phyloP scores from a whole-genome alignment of 2,797 vertebrate genomes.

The Sebastes kiyomatsui region DNA sequence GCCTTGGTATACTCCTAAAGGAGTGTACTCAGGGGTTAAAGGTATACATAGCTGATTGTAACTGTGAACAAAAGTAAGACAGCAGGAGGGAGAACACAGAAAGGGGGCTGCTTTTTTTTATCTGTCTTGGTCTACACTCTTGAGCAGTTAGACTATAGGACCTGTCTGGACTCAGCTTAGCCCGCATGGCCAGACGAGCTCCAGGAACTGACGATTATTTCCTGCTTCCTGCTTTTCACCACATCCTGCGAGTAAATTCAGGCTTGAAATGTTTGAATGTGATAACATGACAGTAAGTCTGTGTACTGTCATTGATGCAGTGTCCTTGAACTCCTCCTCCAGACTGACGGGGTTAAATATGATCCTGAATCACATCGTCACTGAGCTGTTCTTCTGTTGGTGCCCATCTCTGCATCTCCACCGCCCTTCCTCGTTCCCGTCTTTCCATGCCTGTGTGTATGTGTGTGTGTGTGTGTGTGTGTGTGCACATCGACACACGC shows the following conservation, averaged over 20 bases:
- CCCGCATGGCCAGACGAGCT: neutral
- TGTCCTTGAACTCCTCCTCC: conserved; percentile 24
- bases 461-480: neutral
- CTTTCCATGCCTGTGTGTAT: neutral
- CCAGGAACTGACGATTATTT: neutral
- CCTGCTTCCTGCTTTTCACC: neutral
- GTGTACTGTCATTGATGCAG: neutral
- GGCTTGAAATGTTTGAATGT: neutral
- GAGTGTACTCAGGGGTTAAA: neutral
- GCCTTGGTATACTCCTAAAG: neutral
- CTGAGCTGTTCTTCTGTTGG: conserved; percentile 4
- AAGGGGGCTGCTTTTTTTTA: neutral
- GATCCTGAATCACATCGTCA: neutral
- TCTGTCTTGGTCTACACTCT: neutral
- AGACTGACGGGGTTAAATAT: neutral
- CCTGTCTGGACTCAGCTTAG: neutral
- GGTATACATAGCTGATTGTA: neutral
- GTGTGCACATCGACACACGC: too few species aligned
- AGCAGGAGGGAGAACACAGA: neutral
- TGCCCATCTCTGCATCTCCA: neutral
- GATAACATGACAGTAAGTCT: neutral
- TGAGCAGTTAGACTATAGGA: neutral
- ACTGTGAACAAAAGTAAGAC: neutral
- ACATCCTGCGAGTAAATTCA: neutral
- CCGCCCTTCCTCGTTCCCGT: neutral